Evolutionary conservation across 2,113 vertebrate genomes (phyloP).

Genomic region (Telmatochromis sp.): DNA sequence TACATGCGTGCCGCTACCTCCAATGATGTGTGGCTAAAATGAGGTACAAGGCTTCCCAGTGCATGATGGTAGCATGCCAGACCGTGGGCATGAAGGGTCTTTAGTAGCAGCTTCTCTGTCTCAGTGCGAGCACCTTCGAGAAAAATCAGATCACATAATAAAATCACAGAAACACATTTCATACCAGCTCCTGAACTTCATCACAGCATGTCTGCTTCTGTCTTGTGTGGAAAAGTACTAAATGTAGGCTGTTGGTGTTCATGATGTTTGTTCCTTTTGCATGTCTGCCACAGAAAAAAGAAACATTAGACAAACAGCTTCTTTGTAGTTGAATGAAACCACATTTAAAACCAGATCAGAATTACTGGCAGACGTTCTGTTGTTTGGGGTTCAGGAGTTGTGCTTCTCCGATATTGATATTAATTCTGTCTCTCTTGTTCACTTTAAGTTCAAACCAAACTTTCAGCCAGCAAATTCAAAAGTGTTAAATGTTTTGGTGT

Average conservation of each 20-base stretch:
- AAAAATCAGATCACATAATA: neutral
- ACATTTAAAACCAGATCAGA: neutral
- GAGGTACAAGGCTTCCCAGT: conserved; percentile 11
- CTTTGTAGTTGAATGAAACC: neutral
- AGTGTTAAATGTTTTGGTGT: neutral
- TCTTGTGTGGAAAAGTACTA: neutral
- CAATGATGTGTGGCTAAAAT: conserved; percentile 12
- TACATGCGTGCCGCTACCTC: conserved; percentile 47
- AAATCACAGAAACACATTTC: neutral
- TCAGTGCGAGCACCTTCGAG: conserved; percentile 19
- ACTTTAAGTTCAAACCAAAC: neutral
- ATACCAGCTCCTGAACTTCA: neutral
- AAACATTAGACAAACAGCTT: neutral
- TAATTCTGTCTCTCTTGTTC: neutral
- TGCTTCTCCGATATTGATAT: neutral
- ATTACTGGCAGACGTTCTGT: neutral
- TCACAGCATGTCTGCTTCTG: neutral
- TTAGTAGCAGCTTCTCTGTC: conserved; percentile 27
- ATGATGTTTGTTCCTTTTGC: neutral
- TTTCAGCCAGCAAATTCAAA: neutral
- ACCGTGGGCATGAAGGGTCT: neutral
- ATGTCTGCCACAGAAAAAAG: neutral
- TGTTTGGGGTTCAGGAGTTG: neutral
- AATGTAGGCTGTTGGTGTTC: fast-evolving
- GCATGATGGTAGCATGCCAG: conserved; percentile 30